A percentile compares a stretch with the other conserved stretches of the same genome.
Conservation (phyloP, 2,113 vertebrate genomes). For the Ailurus styani region DNA sequence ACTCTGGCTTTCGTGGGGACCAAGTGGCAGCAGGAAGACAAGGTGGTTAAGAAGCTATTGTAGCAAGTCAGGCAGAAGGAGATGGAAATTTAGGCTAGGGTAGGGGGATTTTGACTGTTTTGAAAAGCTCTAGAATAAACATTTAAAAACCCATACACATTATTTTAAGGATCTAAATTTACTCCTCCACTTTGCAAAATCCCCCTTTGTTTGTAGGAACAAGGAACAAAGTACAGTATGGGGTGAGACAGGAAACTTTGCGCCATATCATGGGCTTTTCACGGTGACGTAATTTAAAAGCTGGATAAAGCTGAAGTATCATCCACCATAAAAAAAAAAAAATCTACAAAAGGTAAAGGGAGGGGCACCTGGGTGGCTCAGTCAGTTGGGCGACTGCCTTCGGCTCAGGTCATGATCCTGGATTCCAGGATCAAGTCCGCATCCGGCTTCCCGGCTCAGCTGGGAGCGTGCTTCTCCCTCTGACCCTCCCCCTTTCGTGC, state of each 20-base stretch:
- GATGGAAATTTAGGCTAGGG: not conserved
- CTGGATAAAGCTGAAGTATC: not conserved
- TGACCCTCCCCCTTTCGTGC: too few species aligned
- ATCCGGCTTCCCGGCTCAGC: too few species aligned
- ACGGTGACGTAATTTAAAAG: not conserved
- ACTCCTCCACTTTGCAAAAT: not conserved
- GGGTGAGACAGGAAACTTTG: not conserved
- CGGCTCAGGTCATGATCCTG: too few species aligned
- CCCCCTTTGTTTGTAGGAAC: not conserved
- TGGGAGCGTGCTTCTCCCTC: too few species aligned
- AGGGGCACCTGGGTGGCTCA: too few species aligned
- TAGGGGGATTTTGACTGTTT: not conserved
- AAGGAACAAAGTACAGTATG: not conserved
- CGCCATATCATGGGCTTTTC: not conserved
- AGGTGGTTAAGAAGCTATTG: not conserved
- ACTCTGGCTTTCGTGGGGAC: not conserved
- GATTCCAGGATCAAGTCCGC: too few species aligned
- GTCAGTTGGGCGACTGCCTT: too few species aligned
- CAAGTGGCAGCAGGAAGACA: not conserved
- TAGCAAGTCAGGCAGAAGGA: not conserved
- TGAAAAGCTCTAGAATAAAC: not conserved
- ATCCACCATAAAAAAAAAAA: not conserved
- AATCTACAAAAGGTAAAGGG: not conserved
- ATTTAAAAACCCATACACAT: not conserved
- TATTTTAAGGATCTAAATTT: conserved; percentile 4